Evolutionary conservation across 1,140 invertebrate genomes (phyloP), one percentile per base, ranked within the genome.

Genomic region (Pseudomyrmex gracilis): DNA sequence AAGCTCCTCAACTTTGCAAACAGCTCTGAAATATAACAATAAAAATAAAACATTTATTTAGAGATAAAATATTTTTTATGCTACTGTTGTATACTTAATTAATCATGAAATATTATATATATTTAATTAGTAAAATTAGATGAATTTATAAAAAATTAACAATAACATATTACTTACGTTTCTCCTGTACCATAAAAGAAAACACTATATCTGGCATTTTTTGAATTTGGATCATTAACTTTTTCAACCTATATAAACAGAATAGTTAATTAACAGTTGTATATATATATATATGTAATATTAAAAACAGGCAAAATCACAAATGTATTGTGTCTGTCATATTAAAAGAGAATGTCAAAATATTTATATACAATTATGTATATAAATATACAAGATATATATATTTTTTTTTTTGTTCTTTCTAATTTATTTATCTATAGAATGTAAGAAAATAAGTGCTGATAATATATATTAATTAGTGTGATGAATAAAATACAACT

Each of bases 101-200:
- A 34, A 34, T 34, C 7, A 34, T 34, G 34, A 34, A 0, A 34
- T 34, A 34, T 34, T 34, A 34, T n/a, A n/a, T n/a, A n/a, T n/a
- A n/a, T n/a, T n/a, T n/a, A 34, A 34, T 34, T 34, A 7, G 34
- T 7, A 34, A 34, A 34, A 34, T 2, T 34, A 34, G 1, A 34
- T 34, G 5, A 34, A 34, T 34, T 34, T 0, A 7, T 7, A 34
- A 34, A 34, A 5, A 34, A 60, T 20, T 45, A 47, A 17, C n/a
- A 8, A 8, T 43, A 57, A 9, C 45, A 73, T 63, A 68, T 74
- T 84, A 96, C 97, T 97, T 96, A 98, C 96, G 97, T 98, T 96
- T 99, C 98, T 89, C 97, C 97, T 15, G 98, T 99, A 7, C 98
- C 98, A 95, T 98, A 99, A 94, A 99, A 99, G 92, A 97, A 97